Evolutionary conservation across 2,113 vertebrate genomes (phyloP).

Genomic region (Microcebus jonahi): DNA sequence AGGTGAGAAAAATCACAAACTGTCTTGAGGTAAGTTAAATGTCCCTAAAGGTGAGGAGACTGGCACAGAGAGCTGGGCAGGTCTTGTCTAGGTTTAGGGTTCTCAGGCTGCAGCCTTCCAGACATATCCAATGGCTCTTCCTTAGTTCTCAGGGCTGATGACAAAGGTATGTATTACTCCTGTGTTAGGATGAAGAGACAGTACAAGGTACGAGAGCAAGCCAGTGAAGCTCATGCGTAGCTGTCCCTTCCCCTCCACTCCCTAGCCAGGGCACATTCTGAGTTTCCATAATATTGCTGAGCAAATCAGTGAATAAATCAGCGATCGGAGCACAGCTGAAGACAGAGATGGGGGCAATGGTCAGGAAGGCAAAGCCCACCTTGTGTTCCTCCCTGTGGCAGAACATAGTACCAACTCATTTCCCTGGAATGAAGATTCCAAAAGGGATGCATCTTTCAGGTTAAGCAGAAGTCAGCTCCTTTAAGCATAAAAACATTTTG

Average conservation of each 20-base stretch:
- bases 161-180: neutral
- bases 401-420: neutral
- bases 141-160: neutral
- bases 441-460: slow-evolving; percentile 7
- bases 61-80: neutral
- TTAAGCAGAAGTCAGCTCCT: neutral
- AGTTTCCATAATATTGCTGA: neutral
- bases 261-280: neutral
- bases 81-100: neutral
- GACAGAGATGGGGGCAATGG: neutral
- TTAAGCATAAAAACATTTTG: neutral
- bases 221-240: neutral
- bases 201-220: neutral
- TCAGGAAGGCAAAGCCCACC: neutral
- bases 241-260: neutral
- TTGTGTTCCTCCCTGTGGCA: neutral
- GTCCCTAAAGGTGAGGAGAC: neutral
- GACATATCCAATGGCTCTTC: neutral
- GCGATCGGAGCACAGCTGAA: neutral
- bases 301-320: neutral
- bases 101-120: neutral
- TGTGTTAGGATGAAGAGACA: neutral
- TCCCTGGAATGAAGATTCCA: neutral
- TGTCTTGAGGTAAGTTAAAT: neutral
- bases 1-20: neutral